Evolutionary conservation across 2,888 invertebrate species (phyloP).

Genomic region (Acrobasis consociella): DNA sequence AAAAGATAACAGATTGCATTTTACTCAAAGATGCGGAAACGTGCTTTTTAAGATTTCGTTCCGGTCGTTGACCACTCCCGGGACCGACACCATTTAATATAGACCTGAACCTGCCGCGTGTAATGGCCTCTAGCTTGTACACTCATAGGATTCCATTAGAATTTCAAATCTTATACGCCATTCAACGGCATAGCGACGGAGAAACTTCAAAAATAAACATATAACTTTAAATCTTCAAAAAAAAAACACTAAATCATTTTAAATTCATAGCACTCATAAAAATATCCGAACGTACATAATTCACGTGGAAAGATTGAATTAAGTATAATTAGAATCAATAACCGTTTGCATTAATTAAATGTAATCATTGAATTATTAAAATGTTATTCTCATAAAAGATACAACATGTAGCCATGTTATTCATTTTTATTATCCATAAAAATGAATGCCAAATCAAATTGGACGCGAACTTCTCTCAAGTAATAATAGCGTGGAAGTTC

Average conservation of each 20-base stretch:
- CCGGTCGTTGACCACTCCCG: slow-evolving; percentile 49
- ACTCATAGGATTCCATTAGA: slow-evolving; percentile 16
- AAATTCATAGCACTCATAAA: neutral
- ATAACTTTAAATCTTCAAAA: neutral
- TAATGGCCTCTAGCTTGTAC: slow-evolving; percentile 44
- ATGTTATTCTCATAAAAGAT: slow-evolving; percentile 24
- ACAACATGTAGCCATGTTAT: slow-evolving; percentile 31
- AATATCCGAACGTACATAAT: slow-evolving; percentile 1
- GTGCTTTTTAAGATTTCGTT: slow-evolving; percentile 48
- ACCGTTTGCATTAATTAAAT: slow-evolving; percentile 17
- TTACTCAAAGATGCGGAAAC: slow-evolving; percentile 28
- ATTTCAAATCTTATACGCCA: slow-evolving; percentile 7
- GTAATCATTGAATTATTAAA: slow-evolving; percentile 20
- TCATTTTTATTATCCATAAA: slow-evolving; percentile 38
- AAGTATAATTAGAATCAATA: slow-evolving; percentile 21
- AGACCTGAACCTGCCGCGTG: slow-evolving; percentile 52
- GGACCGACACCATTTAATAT: slow-evolving; percentile 53
- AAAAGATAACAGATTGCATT: no score
- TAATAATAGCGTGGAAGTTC: slow-evolving; percentile 63
- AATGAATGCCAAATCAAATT: slow-evolving; percentile 46
- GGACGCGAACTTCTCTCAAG: slow-evolving; percentile 46
- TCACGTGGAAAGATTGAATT: slow-evolving; percentile 14
- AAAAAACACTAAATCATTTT: neutral
- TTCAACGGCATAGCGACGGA: neutral
- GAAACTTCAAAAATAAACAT: neutral